Conservation (phyloP, 53 echinoderm and acorn worm genomes). For the Mesocentrotus franciscanus region DNA sequence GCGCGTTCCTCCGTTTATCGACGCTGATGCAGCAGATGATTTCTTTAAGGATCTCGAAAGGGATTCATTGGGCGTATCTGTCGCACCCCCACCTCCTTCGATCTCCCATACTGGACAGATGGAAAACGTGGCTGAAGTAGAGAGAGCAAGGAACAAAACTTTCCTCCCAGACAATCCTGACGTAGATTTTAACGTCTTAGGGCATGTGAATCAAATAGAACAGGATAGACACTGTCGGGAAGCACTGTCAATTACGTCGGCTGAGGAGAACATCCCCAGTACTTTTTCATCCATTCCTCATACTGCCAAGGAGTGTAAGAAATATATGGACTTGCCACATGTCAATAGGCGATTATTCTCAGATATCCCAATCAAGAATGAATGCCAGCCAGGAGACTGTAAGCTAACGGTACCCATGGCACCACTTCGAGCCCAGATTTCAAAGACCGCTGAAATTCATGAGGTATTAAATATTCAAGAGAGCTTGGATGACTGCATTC, state of each 20-base stretch:
- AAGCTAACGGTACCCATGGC: neutral
- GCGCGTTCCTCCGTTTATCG: conserved; percentile 33
- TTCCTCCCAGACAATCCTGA: neutral
- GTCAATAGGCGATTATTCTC: neutral
- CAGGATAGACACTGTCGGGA: neutral
- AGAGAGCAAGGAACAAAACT: neutral
- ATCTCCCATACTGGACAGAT: neutral
- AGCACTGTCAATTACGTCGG: neutral
- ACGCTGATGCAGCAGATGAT: neutral
- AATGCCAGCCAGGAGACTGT: neutral
- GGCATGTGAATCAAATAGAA: neutral
- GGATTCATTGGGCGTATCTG: neutral
- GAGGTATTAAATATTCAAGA: neutral
- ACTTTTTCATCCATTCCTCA: neutral
- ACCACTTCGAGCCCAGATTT: no score
- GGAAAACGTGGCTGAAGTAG: neutral
- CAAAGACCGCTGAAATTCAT: neutral
- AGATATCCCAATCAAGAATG: neutral
- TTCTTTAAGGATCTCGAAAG: conserved; percentile 43
- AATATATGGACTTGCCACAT: neutral
- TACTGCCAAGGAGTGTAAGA: neutral
- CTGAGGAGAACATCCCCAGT: neutral
- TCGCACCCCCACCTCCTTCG: neutral
- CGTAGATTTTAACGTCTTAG: neutral
- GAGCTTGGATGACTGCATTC: neutral